Evolutionary conservation across 2,113 vertebrate species (phyloP).

Genomic region (Brachyistius frenatus): DNA sequence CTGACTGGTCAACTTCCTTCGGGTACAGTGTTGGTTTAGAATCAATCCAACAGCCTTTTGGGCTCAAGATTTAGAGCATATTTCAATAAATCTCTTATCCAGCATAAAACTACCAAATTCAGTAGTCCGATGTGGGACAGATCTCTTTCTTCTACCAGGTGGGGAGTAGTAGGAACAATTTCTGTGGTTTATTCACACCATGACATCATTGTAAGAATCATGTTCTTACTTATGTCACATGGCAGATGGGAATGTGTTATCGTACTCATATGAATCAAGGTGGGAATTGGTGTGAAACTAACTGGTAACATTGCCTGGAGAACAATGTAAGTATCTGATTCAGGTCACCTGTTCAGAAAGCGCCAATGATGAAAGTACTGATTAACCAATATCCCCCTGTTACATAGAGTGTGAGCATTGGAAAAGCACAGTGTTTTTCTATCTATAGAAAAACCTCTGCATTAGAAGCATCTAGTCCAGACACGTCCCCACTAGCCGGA

Average conservation of each 20-base stretch:
- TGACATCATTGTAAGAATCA: conserved; percentile 2
- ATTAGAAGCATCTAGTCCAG: background rate
- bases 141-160: background rate
- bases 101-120: background rate
- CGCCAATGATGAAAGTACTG: background rate
- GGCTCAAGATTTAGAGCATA: background rate
- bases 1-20: background rate
- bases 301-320: background rate
- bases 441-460: background rate
- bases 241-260: background rate
- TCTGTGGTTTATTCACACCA: background rate
- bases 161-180: background rate
- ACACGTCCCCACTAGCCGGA: too few relatives aligned
- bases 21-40: background rate
- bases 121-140: background rate
- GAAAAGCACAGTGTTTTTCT: background rate
- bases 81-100: background rate
- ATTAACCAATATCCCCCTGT: background rate
- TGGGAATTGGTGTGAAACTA: conserved; percentile 18
- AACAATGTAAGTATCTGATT: background rate
- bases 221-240: background rate
- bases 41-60: background rate
- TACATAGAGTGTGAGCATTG: background rate
- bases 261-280: conserved; percentile 7
- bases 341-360: background rate